Percentiles rank a stretch among this genome's conserved stretches.
Evolutionary conservation across 92 coral and sea anemone species (phyloP).

Genomic region (Phenganax stokvisi): DNA sequence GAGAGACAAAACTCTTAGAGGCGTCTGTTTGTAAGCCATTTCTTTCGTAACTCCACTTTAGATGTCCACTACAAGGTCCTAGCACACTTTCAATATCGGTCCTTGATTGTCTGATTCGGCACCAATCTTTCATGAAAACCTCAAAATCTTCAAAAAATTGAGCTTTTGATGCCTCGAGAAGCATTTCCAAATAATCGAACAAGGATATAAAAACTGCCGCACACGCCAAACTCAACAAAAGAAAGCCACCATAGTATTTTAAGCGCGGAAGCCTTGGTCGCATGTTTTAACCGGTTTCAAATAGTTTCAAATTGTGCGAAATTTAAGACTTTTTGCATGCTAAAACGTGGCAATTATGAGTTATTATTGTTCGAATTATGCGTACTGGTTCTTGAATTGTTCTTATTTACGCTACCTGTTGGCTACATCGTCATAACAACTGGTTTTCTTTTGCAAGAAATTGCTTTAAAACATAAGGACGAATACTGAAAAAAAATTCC

Average conservation of each 20-base stretch:
- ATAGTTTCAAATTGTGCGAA: too few relatives aligned
- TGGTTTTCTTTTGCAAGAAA: too few relatives aligned
- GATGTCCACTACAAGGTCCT: slow-evolving; percentile 46
- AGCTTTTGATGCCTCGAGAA: not conserved
- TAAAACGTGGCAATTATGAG: too few relatives aligned
- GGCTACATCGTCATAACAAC: too few relatives aligned
- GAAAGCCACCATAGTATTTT: not conserved
- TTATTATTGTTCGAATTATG: too few relatives aligned
- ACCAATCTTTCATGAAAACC: slow-evolving; percentile 70
- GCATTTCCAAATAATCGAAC: not conserved
- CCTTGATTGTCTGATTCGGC: slow-evolving; percentile 70
- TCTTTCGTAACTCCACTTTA: slow-evolving; percentile 56
- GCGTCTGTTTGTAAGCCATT: slow-evolving; percentile 57
- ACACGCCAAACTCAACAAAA: not conserved
- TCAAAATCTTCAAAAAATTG: slow-evolving; percentile 38
- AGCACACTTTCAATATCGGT: slow-evolving; percentile 51
- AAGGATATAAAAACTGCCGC: not conserved
- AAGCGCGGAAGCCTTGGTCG: not conserved
- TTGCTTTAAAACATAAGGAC: too few relatives aligned
- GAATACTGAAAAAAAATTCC: too few relatives aligned
- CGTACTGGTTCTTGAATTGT: too few relatives aligned
- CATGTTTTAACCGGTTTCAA: too few relatives aligned
- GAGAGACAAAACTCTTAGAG: slow-evolving; percentile 55
- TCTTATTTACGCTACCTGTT: too few relatives aligned
- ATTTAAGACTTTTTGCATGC: too few relatives aligned